These are phyloP conservation scores for Dasysyrphus albostriatus DNA, from an alignment of 2,888 invertebrate species.

Conservation along the genomic window DNA sequence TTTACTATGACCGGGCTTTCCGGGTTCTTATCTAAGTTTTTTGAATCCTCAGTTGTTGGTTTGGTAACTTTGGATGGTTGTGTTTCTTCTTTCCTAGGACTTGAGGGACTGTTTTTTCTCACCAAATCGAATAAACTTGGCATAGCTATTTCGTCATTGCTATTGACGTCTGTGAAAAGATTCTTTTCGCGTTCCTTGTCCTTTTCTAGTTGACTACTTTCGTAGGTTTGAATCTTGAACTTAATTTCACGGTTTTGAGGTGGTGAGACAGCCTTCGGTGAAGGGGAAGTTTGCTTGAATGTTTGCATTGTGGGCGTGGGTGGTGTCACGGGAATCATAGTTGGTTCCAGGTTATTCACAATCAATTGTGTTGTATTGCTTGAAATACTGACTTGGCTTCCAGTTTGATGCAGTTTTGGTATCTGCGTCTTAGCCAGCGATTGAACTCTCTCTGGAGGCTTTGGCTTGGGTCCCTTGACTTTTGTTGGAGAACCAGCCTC, in stretches of 20 bases:
- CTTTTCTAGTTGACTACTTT: conserved; percentile 79
- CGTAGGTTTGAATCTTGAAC: conserved; percentile 83
- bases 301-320: conserved; percentile 81
- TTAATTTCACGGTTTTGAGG: conserved; percentile 80
- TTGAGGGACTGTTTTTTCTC: conserved; percentile 85
- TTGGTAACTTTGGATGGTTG: not conserved
- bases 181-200: conserved; percentile 74
- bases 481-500: conserved; percentile 69
- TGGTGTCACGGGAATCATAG: conserved; percentile 76
- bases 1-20: conserved; percentile 80
- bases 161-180: conserved; percentile 81
- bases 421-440: conserved; percentile 82
- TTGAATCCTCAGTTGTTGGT: conserved; percentile 28
- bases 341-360: conserved; percentile 74
- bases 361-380: conserved; percentile 67
- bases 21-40: conserved; percentile 60
- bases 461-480: conserved; percentile 81
- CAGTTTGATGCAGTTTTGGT: conserved; percentile 79
- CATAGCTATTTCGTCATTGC: conserved; percentile 83
- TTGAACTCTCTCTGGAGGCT: conserved; percentile 83
- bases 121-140: conserved; percentile 90
- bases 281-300: conserved; percentile 78
- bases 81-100: conserved; percentile 67
- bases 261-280: conserved; percentile 33
- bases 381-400: conserved; percentile 9